Base-by-base conservation (phyloP, 2,888 invertebrate genomes). In the Drosophila stalkeri region DNA sequence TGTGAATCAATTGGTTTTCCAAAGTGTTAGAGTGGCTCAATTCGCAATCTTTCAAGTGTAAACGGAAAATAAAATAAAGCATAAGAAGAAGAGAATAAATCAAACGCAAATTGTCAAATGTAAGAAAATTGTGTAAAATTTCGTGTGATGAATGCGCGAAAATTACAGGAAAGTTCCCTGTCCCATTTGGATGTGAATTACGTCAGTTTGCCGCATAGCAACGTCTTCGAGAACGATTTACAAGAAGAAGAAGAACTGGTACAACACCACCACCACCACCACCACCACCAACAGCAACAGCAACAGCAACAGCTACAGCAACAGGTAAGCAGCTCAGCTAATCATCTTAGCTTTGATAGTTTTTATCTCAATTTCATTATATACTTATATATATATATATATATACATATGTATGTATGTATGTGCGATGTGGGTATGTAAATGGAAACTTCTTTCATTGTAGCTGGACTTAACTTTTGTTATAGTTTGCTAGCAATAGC, bases 141-240 rank as follows among this genome's bases (percentile, higher is more conserved):
- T 54, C 60, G 76, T 91, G 92, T 91, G 89, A 92, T 92, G 91
- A 92, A 91, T 91, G 86, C 91, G 86, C 90, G 91, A 84, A 86
- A 92, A 87, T 82, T 91, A 70, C 89, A 86, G 86, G 91, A 90
- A 81, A 90, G 91, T 89, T 91, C 91, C 82, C 85, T 91, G 83
- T 91, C 92, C 90, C 92, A 92, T 80, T 90, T 92, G 92, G 91
- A 92, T 91, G 92, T 91, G 77, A 90, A 82, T 82, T 86, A 81
- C 82, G 79, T 84, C 78, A 86, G 70, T 72, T 46, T 66, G 61
- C 63, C 71, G 35, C 64, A 72, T 41, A 81, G 68, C 68, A 89
- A 91, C 90, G 90, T 85, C 86, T 91, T 90, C 80, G 92, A 91
- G 74, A 89, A 91, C 77, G 72, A 83, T 62, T 82, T 92, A 72